Percentiles rank a stretch among this genome's conserved stretches.
Evolutionary conservation across 2,797 vertebrate species (phyloP).

Genomic region (Odontamblyopus lacepedii): DNA sequence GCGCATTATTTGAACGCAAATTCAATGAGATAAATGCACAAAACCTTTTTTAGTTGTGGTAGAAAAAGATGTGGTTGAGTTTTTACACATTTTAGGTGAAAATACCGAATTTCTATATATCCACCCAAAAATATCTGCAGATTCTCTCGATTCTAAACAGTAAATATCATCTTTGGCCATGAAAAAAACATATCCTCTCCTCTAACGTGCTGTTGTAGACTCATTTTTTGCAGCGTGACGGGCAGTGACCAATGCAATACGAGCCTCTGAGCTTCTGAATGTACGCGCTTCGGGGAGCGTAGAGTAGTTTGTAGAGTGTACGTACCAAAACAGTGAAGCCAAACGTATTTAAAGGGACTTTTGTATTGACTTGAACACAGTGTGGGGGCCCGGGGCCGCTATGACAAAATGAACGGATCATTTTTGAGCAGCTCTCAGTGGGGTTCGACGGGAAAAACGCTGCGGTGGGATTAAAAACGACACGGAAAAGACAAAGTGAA

Average conservation of each 20-base stretch:
- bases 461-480: no score
- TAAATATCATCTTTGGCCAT: no score
- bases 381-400: conserved; percentile 44
- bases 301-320: conserved; percentile 6
- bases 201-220: neutral
- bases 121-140: no score
- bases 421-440: conserved; percentile 64
- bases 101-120: no score
- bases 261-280: conserved; percentile 58
- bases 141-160: no score
- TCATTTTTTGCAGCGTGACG: neutral
- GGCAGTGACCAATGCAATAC: conserved; percentile 52
- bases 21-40: no score
- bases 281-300: conserved; percentile 31
- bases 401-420: conserved; percentile 50
- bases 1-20: no score
- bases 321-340: conserved; percentile 35
- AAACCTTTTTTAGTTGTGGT: no score
- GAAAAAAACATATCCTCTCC: no score
- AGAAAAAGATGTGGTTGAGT: no score
- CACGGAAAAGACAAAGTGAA: no score
- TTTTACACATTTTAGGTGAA: no score
- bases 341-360: conserved; percentile 30
- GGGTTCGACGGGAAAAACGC: neutral
- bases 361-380: conserved; percentile 10